Evolutionary conservation across 92 coral and sea anemone species (phyloP), one percentile per base, ranked within the genome.

Genomic region (Epizoanthus fatuus): DNA sequence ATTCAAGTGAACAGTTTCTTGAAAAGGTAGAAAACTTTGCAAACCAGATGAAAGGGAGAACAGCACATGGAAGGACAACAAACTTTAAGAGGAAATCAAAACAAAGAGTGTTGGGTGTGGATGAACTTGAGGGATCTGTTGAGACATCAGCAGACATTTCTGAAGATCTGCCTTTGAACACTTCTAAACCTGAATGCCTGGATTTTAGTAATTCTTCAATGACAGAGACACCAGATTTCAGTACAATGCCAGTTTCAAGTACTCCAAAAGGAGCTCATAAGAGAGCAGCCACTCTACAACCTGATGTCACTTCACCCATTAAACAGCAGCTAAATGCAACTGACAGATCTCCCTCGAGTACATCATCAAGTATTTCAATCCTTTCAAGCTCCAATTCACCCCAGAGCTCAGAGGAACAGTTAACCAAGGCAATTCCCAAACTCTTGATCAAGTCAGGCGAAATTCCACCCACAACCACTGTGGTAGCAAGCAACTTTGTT

Each of bases 21-120:
- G 82, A 77, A 37, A 77, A 77, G 49, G 82, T 77, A 20, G 82
- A 60, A 56, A 60, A 54, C n/a, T 22, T 77, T 60, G 82, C 82
- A 60, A 77, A 47, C 70, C 70, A 77, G 44, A 51, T 77, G 19
- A 62, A 77, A 77, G 70, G 38, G 38, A 44, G 19, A 39, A 55
- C 40, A 44, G 56, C 5, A 6, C 29, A 75, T n/a, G 13, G 70
- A 42, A 77, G 29, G 45, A 77, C 82, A 22, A 13, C 70, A 60
- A 77, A 77, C 55, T 77, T 77, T 42, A 77, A 77, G 29, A 77
- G 82, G 68, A 77, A 77, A 60, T 20, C 57, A 9, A 77, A 77
- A 57, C 52, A 68, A 19, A 60, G 37, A 77, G 42, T 59, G 42
- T 19, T 19, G 3, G 62, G 19, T 77, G 39, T 20, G 14, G 39